Base-by-base conservation (phyloP, 2,888 invertebrate species). In the Thereva unica region DNA sequence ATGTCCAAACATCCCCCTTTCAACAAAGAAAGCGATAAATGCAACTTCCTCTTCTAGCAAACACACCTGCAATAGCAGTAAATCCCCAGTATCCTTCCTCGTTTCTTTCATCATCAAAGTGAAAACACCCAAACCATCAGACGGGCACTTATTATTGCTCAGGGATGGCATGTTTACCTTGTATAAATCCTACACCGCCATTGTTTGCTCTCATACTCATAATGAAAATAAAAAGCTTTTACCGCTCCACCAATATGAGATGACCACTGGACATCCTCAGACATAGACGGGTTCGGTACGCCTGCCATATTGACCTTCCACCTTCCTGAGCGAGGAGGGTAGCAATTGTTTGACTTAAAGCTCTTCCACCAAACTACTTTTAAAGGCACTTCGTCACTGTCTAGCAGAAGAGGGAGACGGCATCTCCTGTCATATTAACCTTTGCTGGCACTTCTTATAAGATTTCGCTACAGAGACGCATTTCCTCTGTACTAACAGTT, bases 191-290 rank as follows among this genome's bases (percentile, higher is more conserved):
- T 59, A 59, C 59, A 59, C 59, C 59, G 38, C 59, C 59, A 45
- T 71, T 72, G 72, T 72, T 72, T 72, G 71, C 72, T 70, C 71
- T 72, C 71, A 69, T 70, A 72, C 72, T 72, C 72, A 72, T 72
- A 72, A 72, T 72, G 72, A 72, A 72, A 72, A 72, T 72, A 72
- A 71, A 72, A 72, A 72, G 72, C 72, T 72, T 72, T 72, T 72
- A 68, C 65, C 64, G 59, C 55, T 50, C 64, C 65, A 64, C 59
- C 59, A 65, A 64, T 68, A 68, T 65, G 68, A 68, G 57, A 68
- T 68, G 68, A 68, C 68, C 68, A 68, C 65, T 68, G 68, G 65
- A 68, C 65, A 68, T 68, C 64, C 68, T 65, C 54, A 68, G 65
- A 68, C 65, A 50, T 59, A 59, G 59, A 59, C 57, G 47, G 9